phyloP scores from a whole-genome alignment of 2,888 invertebrate species.

The Arenicola marina region DNA sequence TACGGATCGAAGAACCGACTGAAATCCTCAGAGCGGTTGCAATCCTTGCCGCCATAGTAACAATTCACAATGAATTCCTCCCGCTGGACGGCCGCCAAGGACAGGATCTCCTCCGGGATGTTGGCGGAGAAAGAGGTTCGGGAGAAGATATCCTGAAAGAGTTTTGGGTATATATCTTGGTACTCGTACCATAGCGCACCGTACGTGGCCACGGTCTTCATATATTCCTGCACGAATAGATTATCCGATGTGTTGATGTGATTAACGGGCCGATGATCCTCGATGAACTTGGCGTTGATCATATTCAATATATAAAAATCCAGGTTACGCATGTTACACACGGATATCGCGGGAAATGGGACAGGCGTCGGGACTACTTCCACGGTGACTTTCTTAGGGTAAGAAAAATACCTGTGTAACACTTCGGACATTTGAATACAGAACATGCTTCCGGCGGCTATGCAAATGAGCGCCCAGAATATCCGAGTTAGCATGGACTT shows the following conservation, averaged over 20 bases:
- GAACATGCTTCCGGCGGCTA: constrained; percentile 34
- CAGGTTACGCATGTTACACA: constrained; percentile 35
- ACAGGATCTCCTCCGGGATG: constrained; percentile 26
- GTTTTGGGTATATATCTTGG: constrained; percentile 27
- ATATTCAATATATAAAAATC: constrained; percentile 30
- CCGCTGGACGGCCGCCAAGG: constrained; percentile 27
- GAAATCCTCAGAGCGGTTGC: constrained; percentile 26
- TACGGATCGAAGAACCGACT: constrained; percentile 33
- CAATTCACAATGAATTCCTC: constrained; percentile 34
- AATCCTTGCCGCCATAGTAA: constrained; percentile 26
- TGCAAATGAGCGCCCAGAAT: constrained; percentile 33
- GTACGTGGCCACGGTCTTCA: constrained; percentile 32
- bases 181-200: constrained; percentile 30
- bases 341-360: constrained; percentile 32
- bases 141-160: constrained; percentile 36
- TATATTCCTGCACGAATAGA: constrained; percentile 28
- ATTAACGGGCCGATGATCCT: constrained; percentile 21
- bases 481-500: constrained; percentile 21
- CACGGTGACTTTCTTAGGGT: constrained; percentile 34
- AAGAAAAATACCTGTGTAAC: constrained; percentile 30
- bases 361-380: constrained; percentile 33
- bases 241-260: constrained; percentile 31
- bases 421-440: constrained; percentile 33
- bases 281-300: constrained; percentile 28
- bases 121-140: constrained; percentile 34